Percentiles rank a stretch among this genome's conserved stretches.
Conservation (phyloP, 2,113 vertebrate genomes). For the Eulemur rufifrons region DNA sequence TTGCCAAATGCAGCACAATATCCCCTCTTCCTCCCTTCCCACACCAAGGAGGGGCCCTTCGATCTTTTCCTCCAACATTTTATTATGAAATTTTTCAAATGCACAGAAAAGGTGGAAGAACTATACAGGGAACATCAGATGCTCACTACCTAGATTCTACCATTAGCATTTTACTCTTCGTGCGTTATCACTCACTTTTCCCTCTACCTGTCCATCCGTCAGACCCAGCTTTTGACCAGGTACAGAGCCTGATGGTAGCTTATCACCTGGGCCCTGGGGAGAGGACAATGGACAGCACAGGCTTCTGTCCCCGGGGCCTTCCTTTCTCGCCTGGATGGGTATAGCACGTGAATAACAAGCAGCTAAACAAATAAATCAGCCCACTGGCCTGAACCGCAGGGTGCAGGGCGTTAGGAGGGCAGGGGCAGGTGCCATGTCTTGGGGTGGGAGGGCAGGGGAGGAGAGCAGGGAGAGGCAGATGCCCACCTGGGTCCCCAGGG, state of each 20-base stretch:
- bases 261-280: not conserved
- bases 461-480: not conserved
- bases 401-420: not conserved
- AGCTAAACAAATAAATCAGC: not conserved
- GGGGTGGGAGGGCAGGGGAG: too few relatives aligned
- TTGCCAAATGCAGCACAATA: accelerated
- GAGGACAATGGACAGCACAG: not conserved
- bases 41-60: not conserved
- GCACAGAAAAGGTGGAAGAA: not conserved
- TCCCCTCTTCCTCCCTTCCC: not conserved
- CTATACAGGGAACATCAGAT: not conserved
- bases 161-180: not conserved
- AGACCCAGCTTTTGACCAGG: not conserved
- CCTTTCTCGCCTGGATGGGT: not conserved
- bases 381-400: not conserved
- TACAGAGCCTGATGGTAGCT: not conserved
- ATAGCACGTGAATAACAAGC: not conserved
- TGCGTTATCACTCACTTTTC: not conserved
- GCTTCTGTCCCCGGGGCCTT: not conserved
- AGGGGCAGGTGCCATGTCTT: not conserved
- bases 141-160: not conserved
- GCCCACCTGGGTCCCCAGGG: not conserved
- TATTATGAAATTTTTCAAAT: not conserved
- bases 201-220: not conserved
- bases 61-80: not conserved